Conservation (phyloP, 1,140 invertebrate genomes). For the Aphaenogaster floridana region DNA sequence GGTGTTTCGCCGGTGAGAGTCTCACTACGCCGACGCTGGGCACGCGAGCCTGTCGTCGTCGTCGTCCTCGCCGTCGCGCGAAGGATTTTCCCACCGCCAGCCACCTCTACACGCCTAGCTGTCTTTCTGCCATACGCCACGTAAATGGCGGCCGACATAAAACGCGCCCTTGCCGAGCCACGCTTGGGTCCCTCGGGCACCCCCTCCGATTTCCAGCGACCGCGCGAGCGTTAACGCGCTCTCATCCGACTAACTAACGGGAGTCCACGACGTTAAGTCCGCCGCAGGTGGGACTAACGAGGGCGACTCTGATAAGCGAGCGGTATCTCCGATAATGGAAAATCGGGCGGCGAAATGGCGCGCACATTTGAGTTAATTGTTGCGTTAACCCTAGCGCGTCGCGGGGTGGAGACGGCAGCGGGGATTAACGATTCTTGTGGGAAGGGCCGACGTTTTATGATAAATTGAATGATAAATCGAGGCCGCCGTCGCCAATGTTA, state of each 20-base stretch:
- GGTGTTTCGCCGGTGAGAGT: constrained; percentile 43
- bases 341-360: constrained; percentile 2
- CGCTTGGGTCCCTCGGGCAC: background rate
- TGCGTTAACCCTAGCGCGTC: background rate
- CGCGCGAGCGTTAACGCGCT: constrained; percentile 12
- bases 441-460: background rate
- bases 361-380: constrained; percentile 21
- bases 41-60: constrained; percentile 22
- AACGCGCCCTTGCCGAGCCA: constrained; percentile 35
- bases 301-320: constrained; percentile 13
- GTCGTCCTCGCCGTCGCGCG: background rate
- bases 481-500: background rate
- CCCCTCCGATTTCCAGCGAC: background rate
- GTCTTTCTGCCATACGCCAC: background rate
- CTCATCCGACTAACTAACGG: constrained; percentile 23
- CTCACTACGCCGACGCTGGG: constrained; percentile 57
- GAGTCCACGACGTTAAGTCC: background rate
- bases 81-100: constrained; percentile 49
- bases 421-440: background rate
- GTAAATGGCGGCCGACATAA: constrained; percentile 57
- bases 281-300: background rate
- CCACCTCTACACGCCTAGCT: constrained; percentile 20
- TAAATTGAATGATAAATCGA: constrained; percentile 30
- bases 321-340: background rate
- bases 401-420: background rate